Percentiles rank a stretch among this genome's conserved stretches.
Evolutionary conservation across 37 sponge, comb jelly and placozoan species (phyloP).

Genomic region (Oopsacas minuta): DNA sequence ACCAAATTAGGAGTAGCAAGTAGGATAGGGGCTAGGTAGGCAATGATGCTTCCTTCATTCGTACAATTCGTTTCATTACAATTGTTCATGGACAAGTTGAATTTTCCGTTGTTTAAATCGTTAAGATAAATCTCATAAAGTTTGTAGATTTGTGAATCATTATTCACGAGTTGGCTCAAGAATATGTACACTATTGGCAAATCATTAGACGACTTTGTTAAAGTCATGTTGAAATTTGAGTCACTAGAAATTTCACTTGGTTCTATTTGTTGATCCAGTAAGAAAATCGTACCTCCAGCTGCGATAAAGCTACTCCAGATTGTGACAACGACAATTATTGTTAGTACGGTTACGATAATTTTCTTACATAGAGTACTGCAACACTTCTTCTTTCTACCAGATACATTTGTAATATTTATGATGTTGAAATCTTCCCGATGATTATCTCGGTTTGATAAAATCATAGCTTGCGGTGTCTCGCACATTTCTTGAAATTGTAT

Average conservation of each 20-base stretch:
- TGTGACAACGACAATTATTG: background rate
- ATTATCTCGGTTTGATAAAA: too few relatives aligned
- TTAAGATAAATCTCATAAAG: background rate
- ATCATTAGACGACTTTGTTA: background rate
- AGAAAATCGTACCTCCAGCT: background rate
- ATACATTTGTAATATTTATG: too few relatives aligned
- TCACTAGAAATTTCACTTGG: background rate
- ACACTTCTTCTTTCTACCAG: too few relatives aligned
- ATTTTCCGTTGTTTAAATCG: background rate
- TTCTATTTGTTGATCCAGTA: background rate
- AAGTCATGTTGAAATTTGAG: background rate
- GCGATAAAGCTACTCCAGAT: background rate
- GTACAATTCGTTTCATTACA: background rate
- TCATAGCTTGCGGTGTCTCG: too few relatives aligned
- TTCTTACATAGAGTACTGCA: too few relatives aligned
- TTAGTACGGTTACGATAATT: background rate
- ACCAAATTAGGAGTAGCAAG: background rate
- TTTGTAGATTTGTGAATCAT: background rate
- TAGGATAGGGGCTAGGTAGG: background rate
- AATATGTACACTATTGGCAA: background rate
- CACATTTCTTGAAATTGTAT: too few relatives aligned
- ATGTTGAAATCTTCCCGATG: too few relatives aligned
- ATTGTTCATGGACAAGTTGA: background rate
- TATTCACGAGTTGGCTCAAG: background rate
- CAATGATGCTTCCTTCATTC: background rate